Percentiles rank a stretch among this genome's conserved stretches.
These are phyloP conservation scores for Brachionus rubens DNA, from an alignment of 1,140 invertebrate species.

Conservation along the genomic window DNA sequence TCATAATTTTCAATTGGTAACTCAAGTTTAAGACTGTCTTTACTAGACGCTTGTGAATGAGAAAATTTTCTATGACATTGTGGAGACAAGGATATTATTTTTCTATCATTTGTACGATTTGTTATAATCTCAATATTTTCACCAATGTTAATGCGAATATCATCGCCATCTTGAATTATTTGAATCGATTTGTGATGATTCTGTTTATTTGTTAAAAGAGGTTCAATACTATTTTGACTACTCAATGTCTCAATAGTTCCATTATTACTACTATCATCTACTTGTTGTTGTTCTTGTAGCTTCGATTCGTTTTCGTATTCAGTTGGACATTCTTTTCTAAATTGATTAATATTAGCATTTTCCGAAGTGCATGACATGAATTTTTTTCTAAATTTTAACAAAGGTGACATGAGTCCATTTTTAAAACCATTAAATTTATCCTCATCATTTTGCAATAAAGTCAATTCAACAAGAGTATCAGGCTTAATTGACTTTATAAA, in stretches of 20 bases:
- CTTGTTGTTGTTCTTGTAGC: background rate
- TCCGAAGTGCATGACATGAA: slow-evolving; percentile 20
- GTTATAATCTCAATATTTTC: slow-evolving; percentile 26
- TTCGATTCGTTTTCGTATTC: background rate
- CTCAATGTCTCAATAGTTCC: background rate
- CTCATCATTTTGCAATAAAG: slow-evolving; percentile 45
- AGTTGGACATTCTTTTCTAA: background rate
- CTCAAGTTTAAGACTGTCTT: background rate
- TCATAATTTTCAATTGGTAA: no score
- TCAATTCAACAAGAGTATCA: slow-evolving; percentile 45
- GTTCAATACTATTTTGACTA: background rate
- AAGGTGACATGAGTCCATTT: slow-evolving; percentile 29
- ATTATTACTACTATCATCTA: no score
- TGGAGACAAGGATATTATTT: slow-evolving; percentile 46
- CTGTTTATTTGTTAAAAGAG: background rate
- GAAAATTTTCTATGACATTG: background rate
- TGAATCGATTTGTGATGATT: slow-evolving; percentile 19
- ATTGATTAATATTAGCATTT: background rate
- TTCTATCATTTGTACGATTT: slow-evolving; percentile 47
- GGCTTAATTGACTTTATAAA: slow-evolving; percentile 47
- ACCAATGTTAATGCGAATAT: slow-evolving; percentile 26
- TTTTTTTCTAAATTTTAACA: slow-evolving; percentile 25
- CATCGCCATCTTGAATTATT: slow-evolving; percentile 37
- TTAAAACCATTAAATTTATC: background rate
- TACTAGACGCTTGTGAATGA: background rate